phyloP scores from a whole-genome alignment of 2,113 vertebrate species.

The Peromyscus polionotus region DNA sequence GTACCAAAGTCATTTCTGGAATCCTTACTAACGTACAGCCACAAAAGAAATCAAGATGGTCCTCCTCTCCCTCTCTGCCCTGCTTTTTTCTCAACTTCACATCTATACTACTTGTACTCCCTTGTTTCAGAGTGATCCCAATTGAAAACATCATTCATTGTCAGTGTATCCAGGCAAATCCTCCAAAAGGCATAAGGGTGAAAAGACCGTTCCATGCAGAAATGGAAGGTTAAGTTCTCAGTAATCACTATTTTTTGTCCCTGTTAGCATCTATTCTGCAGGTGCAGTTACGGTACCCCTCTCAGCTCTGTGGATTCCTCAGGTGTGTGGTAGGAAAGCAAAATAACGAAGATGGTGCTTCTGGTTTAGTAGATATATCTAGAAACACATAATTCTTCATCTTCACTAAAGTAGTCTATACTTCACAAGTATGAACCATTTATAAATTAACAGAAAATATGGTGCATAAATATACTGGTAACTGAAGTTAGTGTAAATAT shows the following conservation, averaged over 20 bases:
- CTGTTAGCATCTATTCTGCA: not conserved
- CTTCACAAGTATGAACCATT: not conserved
- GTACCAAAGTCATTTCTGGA: not conserved
- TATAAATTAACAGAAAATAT: not conserved
- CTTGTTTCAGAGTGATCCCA: not conserved
- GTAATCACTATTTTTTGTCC: not conserved
- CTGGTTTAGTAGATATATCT: not conserved
- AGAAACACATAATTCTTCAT: not conserved
- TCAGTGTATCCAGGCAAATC: not conserved
- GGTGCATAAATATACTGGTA: not conserved
- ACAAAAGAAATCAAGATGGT: not conserved
- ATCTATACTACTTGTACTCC: not conserved
- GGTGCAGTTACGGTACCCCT: not conserved
- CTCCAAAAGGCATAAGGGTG: not conserved
- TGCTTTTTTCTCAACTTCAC: not conserved
- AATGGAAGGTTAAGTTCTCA: no score
- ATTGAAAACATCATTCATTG: not conserved
- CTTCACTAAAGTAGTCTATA: not conserved
- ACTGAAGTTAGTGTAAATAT: not conserved
- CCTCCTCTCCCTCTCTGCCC: not conserved
- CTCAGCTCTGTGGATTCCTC: not conserved
- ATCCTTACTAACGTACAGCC: not conserved
- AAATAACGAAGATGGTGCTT: not conserved
- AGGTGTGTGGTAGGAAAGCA: not conserved
- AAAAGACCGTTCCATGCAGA: not conserved